A percentile compares a stretch with the other conserved stretches of the same genome.
Evolutionary conservation across 2,113 vertebrate species (phyloP).

Genomic region (Numenius arquata): DNA sequence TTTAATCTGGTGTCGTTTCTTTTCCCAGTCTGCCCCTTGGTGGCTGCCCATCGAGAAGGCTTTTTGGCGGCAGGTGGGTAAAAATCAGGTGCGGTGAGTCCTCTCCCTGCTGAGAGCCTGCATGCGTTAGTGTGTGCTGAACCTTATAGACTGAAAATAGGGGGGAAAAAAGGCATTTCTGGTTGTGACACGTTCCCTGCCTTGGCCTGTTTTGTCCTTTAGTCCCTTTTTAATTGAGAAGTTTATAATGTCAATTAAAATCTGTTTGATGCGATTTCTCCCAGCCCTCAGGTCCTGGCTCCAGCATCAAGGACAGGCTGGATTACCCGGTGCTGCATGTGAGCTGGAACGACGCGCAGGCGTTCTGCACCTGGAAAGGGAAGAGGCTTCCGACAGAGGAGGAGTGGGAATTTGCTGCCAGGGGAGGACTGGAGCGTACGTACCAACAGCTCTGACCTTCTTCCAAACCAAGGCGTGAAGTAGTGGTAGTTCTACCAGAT

Average conservation of each 20-base stretch:
- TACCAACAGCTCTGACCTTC: not conserved
- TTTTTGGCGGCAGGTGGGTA: constrained; percentile 92
- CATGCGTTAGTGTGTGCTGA: not conserved
- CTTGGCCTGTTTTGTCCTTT: not conserved
- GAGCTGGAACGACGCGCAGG: constrained; percentile 92
- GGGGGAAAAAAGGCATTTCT: accelerated
- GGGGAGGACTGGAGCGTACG: constrained; percentile 87
- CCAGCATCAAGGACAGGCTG: constrained; percentile 84
- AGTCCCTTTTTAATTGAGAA: not conserved
- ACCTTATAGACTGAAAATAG: accelerated
- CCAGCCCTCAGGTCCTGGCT: constrained; percentile 91
- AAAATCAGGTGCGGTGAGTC: accelerated
- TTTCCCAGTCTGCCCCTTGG: constrained; percentile 87
- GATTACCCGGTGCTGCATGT: constrained; percentile 91
- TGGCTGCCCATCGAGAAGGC: constrained; percentile 90
- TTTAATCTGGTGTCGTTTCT: not conserved
- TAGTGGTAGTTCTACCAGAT: not conserved
- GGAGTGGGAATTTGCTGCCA: constrained; percentile 95
- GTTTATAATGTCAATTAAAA: not conserved
- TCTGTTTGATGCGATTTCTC: not conserved
- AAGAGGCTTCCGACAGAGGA: constrained; percentile 86
- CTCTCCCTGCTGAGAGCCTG: accelerated
- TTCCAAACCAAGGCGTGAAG: not conserved
- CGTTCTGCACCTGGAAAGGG: constrained; percentile 86
- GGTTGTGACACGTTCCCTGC: not conserved